These are phyloP conservation scores for Drosophila setifemur DNA, from an alignment of 1,140 invertebrate species.

Conservation along the genomic window DNA sequence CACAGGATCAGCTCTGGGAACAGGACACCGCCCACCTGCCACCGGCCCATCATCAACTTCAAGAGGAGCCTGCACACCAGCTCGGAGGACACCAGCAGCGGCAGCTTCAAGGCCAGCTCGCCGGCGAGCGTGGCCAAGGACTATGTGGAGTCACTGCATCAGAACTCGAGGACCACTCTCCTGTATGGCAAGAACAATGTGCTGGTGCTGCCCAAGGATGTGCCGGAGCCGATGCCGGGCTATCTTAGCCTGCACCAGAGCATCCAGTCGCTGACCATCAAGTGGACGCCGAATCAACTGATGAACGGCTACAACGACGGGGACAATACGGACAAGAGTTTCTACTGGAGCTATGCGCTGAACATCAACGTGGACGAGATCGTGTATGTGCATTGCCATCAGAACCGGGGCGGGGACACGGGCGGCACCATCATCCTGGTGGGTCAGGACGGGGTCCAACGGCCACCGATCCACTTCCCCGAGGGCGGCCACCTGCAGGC, in stretches of 20 bases:
- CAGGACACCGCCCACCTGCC: constrained; percentile 88
- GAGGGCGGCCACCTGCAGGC: constrained; percentile 94
- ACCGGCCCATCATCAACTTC: constrained; percentile 89
- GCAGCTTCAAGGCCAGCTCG: constrained; percentile 82
- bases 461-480: constrained; percentile 96
- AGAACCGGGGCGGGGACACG: constrained; percentile 87
- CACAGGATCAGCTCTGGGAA: constrained; percentile 91
- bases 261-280: constrained; percentile 87
- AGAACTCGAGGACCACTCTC: constrained; percentile 94
- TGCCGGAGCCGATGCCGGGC: constrained; percentile 91
- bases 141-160: constrained; percentile 97
- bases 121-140: constrained; percentile 90
- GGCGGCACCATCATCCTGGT: constrained; percentile 96
- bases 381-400: constrained; percentile 97
- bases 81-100: constrained; percentile 85
- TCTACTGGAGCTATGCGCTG: constrained; percentile 95
- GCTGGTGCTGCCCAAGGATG: constrained; percentile 92
- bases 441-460: constrained; percentile 96
- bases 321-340: constrained; percentile 88
- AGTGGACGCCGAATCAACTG: constrained; percentile 95
- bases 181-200: constrained; percentile 99
- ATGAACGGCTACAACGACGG: constrained; percentile 93
- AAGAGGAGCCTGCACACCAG: constrained; percentile 87
- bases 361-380: constrained; percentile 94
- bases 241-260: constrained; percentile 96